These are phyloP conservation scores for Anolis sagrei DNA, from an alignment of 2,113 vertebrate genomes.

Conservation along the genomic window DNA sequence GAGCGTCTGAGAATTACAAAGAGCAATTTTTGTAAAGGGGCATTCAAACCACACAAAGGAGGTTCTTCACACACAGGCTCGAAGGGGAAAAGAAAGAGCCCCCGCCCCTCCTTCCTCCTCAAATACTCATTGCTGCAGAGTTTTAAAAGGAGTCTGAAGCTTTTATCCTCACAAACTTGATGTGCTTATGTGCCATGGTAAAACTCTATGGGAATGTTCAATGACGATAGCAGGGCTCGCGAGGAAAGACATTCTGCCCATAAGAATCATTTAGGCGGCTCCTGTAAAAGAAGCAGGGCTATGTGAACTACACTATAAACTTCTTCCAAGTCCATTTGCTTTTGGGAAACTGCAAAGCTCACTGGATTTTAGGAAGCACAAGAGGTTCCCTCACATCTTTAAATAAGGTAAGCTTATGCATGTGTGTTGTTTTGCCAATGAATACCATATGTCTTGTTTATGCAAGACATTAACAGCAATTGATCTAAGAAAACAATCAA, in stretches of 20 bases:
- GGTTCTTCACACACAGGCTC: slow-evolving; percentile 79
- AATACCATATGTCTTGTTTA: slow-evolving; percentile 62
- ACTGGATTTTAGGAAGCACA: slow-evolving; percentile 85
- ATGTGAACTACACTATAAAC: slow-evolving; percentile 71
- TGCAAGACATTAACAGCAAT: not conserved
- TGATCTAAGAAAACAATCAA: not conserved
- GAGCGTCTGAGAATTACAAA: slow-evolving; percentile 82
- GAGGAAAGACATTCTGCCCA: slow-evolving; percentile 80
- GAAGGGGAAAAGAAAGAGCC: slow-evolving; percentile 60
- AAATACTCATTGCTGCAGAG: slow-evolving; percentile 66
- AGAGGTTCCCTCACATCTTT: slow-evolving; percentile 82
- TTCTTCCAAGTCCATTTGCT: slow-evolving; percentile 57
- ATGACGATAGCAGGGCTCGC: slow-evolving; percentile 77
- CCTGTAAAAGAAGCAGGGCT: slow-evolving; percentile 77
- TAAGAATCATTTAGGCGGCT: slow-evolving; percentile 85
- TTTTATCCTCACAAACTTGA: slow-evolving; percentile 73
- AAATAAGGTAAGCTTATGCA: slow-evolving; percentile 88
- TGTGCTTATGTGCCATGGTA: slow-evolving; percentile 87
- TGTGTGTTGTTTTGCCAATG: slow-evolving; percentile 72
- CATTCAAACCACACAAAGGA: slow-evolving; percentile 80
- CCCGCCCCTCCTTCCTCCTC: slow-evolving; percentile 29
- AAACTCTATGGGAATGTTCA: slow-evolving; percentile 89
- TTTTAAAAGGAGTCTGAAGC: slow-evolving; percentile 69
- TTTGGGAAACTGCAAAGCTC: slow-evolving; percentile 59
- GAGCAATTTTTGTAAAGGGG: slow-evolving; percentile 84